These are phyloP conservation scores for Drosophila repleta DNA, from an alignment of 1,140 invertebrate species.

Conservation along the genomic window DNA sequence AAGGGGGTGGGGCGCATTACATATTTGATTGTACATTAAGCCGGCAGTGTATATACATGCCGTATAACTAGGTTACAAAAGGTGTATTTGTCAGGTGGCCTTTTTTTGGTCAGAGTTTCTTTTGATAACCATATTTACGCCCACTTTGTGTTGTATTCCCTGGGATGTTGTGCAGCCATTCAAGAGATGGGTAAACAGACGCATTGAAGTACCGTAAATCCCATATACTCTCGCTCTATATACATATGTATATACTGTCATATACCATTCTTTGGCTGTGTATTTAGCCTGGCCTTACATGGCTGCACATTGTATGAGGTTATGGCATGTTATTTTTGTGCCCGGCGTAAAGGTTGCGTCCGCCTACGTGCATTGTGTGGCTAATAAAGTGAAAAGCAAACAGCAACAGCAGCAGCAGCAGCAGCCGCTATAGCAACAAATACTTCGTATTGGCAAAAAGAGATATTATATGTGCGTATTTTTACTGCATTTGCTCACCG, in stretches of 20 bases:
- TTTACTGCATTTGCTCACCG: slow-evolving; percentile 27
- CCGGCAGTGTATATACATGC: background rate
- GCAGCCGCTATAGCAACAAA: slow-evolving; percentile 15
- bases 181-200: slow-evolving; percentile 38
- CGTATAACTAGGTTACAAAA: slow-evolving; percentile 20
- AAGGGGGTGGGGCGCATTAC: slow-evolving; percentile 44
- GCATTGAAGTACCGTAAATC: slow-evolving; percentile 47
- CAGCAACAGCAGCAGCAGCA: too few relatives aligned
- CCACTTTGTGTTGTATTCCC: slow-evolving; percentile 24
- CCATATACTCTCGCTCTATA: background rate
- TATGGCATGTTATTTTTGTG: slow-evolving; percentile 53
- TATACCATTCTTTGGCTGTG: slow-evolving; percentile 2
- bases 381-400: slow-evolving; percentile 65
- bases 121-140: slow-evolving; percentile 60
- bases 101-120: slow-evolving; percentile 37
- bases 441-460: slow-evolving; percentile 44
- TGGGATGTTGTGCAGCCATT: slow-evolving; percentile 16
- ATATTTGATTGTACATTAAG: slow-evolving; percentile 57
- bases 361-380: slow-evolving; percentile 76
- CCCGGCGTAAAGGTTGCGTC: slow-evolving; percentile 48
- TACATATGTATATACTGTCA: slow-evolving; percentile 1
- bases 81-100: slow-evolving; percentile 32
- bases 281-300: slow-evolving; percentile 13
- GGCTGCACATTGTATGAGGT: slow-evolving; percentile 36
- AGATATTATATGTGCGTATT: slow-evolving; percentile 55